These are phyloP conservation scores for Lepidotrigona ventralis DNA, from an alignment of 1,140 invertebrate genomes.

Conservation along the genomic window DNA sequence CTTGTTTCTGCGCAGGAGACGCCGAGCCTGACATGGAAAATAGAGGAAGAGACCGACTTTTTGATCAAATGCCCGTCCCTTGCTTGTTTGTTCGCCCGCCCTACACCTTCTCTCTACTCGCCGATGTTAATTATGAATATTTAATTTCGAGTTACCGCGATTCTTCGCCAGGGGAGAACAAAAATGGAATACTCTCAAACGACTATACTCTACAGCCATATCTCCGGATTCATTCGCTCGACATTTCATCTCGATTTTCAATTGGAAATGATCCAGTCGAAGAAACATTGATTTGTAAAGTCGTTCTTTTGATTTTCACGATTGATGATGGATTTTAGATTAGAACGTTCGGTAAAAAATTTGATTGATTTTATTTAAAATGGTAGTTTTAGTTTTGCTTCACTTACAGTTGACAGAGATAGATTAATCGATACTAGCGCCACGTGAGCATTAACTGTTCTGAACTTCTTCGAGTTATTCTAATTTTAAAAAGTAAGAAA, in stretches of 20 bases:
- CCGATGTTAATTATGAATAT: constrained; percentile 46
- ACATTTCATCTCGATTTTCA: background rate
- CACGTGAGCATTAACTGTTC: too few species aligned
- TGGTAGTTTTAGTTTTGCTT: too few species aligned
- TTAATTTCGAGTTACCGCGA: background rate
- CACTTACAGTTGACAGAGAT: too few species aligned
- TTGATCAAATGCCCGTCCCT: constrained; percentile 44
- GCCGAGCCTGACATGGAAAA: constrained; percentile 30
- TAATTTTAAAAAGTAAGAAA: too few species aligned
- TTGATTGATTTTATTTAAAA: too few species aligned
- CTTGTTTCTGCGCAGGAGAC: constrained; percentile 50
- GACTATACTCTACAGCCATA: background rate
- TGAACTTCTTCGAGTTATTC: too few species aligned
- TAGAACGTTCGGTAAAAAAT: too few species aligned
- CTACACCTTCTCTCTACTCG: background rate
- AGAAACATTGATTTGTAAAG: too few species aligned
- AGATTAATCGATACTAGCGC: too few species aligned
- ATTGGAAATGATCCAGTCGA: too few species aligned
- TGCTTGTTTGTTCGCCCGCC: constrained; percentile 25
- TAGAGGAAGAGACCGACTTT: constrained; percentile 39
- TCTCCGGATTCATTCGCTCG: background rate
- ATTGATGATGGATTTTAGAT: too few species aligned
- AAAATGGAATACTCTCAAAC: background rate
- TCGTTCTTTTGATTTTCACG: too few species aligned
- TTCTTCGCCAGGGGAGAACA: background rate